Base-by-base conservation (phyloP, 2,888 invertebrate genomes). In the Apodemia zela region DNA sequence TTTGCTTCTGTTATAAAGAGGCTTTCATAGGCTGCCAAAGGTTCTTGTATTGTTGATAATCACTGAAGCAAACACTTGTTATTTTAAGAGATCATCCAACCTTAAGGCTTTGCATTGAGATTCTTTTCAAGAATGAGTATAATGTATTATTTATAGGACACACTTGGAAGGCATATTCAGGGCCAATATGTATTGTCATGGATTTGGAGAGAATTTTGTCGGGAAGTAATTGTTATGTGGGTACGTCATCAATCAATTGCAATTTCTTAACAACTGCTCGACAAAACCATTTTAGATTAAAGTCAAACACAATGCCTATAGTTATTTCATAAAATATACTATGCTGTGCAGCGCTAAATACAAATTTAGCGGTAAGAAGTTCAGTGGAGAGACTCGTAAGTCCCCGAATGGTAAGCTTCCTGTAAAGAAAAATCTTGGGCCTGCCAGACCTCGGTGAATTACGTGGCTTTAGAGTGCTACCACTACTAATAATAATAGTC, bases 41-140 rank as follows among this genome's bases (percentile, higher is more conserved):
- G 89, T 88, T 81, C 82, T 76, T 74, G 82, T 80, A 89, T 92
- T 92, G 91, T 92, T 81, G 86, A 83, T 91, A 92, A 92, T 91
- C 92, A 89, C 84, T 90, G 89, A 90, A 92, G 92, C 92, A 92
- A 91, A 91, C 92, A 92, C 92, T 92, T 91, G 92, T 91, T 92
- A 92, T 92, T 92, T 91, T 90, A 89, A 90, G 90, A 89, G 92
- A 91, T 92, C 92, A 91, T 90, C 91, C 89, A 89, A 81, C 89
- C 87, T 86, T 87, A 87, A 87, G 83, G 89, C 80, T 82, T 83
- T 77, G 75, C 84, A 84, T 86, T 86, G 82, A 83, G 80, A 75
- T 78, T 74, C 77, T 68, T 74, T 82, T 89, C 88, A 89, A 89
- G 80, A 79, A 84, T 79, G 83, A 85, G 85, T 85, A 87, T 89